Base-by-base conservation (phyloP, 2,888 invertebrate genomes). In the Eustalomyia histrio region DNA sequence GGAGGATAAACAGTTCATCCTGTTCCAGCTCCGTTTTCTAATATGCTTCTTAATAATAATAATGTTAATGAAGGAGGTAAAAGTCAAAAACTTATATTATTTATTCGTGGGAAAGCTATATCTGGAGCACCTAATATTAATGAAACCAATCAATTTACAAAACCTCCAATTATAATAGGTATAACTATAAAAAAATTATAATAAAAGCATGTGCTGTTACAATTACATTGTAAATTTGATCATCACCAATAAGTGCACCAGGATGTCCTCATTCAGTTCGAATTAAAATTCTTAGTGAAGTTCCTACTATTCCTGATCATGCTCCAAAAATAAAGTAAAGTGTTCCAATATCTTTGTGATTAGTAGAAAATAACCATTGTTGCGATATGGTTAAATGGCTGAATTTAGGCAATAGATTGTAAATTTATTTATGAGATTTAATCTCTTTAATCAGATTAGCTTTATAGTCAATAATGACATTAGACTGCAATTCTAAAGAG, bases 41-140 rank as follows among this genome's bases (percentile, higher is more conserved):
- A 92, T 86, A 94, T 90, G 86, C 92, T 92, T 85, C 94, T 94
- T 71, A 92, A 90, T 86, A 94, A 88, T 88, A 95, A 86, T 58
- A 96, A 84, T n/a, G 92, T 91, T 85, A 96, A 85, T 10, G 95
- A 94, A 0, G 94, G 94, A 0, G 94, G 94, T n/a, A 96, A 83
- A 72, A 96, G 83, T 92, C 95, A 96, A 92, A 95, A 96, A 89
- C 95, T 95, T 93, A 95, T 94, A 92, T 95, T 95, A 93, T 96
- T 96, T 92, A 96, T 92, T 87, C 95, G 95, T 0, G 95, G 95
- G 68, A 95, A 96, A 10, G 94, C 94, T 92, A 96, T 95, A 92
- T 96, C 96, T 3, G 95, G 95, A 0, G 94, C 93, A 82, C 94
- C 94, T 87, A 96, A 85, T 92, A 96, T 95, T 90, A 96, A 85